Conservation (phyloP, 2,888 invertebrate species). For the Dryococelus australis region DNA sequence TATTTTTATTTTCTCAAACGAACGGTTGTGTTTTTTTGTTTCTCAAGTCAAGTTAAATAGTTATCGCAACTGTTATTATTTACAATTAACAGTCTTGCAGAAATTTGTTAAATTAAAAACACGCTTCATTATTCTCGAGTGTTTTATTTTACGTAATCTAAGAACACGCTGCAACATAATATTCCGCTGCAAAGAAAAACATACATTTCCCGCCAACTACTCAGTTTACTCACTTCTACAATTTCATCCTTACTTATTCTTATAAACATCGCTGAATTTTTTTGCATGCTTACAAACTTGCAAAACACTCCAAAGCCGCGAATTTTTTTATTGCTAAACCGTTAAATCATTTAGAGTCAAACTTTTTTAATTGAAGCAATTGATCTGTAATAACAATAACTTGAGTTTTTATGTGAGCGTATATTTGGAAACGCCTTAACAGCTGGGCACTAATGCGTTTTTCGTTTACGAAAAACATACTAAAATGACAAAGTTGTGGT, state of each 20-base stretch:
- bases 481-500: no score
- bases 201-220: neutral
- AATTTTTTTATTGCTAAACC: no score
- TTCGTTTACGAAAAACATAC: no score
- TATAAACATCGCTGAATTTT: neutral
- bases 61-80: neutral
- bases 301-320: neutral
- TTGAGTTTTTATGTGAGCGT: no score
- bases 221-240: neutral
- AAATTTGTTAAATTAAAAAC: neutral
- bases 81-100: neutral
- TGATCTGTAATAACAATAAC: no score
- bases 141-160: neutral
- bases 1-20: neutral
- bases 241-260: neutral
- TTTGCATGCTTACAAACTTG: neutral
- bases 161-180: neutral
- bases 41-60: neutral
- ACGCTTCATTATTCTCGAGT: neutral
- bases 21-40: neutral
- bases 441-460: no score
- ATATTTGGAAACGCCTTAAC: no score
- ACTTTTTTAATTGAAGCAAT: no score
- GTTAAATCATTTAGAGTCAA: no score
- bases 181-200: neutral